These are phyloP conservation scores for Melanostoma mellinum DNA, from an alignment of 2,888 invertebrate genomes.

Conservation along the genomic window DNA sequence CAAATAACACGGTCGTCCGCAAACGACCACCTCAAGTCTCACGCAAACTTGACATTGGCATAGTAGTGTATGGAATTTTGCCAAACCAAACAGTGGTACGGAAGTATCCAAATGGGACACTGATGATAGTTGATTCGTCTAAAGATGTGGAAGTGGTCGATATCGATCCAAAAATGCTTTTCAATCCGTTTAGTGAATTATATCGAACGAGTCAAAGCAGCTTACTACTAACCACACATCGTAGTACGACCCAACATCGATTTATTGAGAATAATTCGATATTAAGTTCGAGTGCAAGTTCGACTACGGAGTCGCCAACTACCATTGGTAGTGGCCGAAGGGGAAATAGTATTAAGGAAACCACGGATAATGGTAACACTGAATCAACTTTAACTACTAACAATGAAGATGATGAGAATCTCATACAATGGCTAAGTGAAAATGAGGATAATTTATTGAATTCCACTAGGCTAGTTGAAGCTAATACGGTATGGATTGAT, in stretches of 20 bases:
- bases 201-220: constrained; percentile 74
- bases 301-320: constrained; percentile 45
- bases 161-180: constrained; percentile 85
- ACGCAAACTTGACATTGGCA: constrained; percentile 83
- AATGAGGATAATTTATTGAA: constrained; percentile 71
- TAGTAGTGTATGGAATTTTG: constrained; percentile 87
- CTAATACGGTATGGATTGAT: constrained; percentile 77
- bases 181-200: constrained; percentile 82
- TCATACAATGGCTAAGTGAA: constrained; percentile 65
- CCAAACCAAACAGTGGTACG: constrained; percentile 91
- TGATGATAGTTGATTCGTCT: constrained; percentile 85
- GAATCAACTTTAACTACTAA: constrained; percentile 54
- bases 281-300: constrained; percentile 31
- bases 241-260: constrained; percentile 63
- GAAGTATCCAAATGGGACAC: constrained; percentile 91
- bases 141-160: constrained; percentile 83
- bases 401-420: constrained; percentile 57
- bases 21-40: constrained; percentile 85
- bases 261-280: constrained; percentile 76
- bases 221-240: constrained; percentile 68
- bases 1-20: constrained; percentile 90
- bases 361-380: constrained; percentile 43
- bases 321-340: constrained; percentile 25
- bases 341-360: constrained; percentile 49
- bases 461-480: constrained; percentile 74